Evolutionary conservation across 1,140 invertebrate genomes (phyloP), one percentile per base, ranked within the genome.

Genomic region (Trachelipus rathkii): DNA sequence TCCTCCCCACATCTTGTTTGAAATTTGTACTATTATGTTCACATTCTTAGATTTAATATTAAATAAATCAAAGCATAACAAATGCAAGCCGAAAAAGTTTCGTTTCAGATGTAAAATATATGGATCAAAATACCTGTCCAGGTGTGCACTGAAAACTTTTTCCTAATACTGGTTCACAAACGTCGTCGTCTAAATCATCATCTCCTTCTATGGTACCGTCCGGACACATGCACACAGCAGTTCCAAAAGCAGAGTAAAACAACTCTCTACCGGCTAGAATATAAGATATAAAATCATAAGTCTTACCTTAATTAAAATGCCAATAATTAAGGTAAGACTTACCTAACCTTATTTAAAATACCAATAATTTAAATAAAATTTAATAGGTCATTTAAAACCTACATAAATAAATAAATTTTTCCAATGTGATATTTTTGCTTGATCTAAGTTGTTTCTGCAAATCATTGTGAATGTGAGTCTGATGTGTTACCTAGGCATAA

Each of bases 201-300:
- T 80, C 79, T 21, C 76, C 79, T 72, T 81, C 79, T 43, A 76
- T 75, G 10, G 77, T 78, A 8, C 77, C 77, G 66, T 78, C 77
- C 8, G 77, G 77, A 45, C 77, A 78, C 4, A 66, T 74, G 60
- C 77, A 78, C 71, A 78, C 74, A 0, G 77, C 71, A 1, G 74
- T 73, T 4, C 77, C 77, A 43, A 67, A 78, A 33, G 74, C 50
- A 67, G 60, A 72, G 15, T 71, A 50, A 74, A 73, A 78, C 23
- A 78, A 66, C 60, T 68, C 50, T 15, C 77, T 74, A 2, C 77
- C 77, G 15, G 77, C 77, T 78, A 66, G 69, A 60, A 60, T 33
- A 33, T 33, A 33, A 33, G 33, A 33, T 33, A 33, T 3, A 33
- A 33, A 33, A 33, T 33, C 33, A 33, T 6, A 33, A 1, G 6